Evolutionary conservation across 2,797 vertebrate genomes (phyloP), one percentile per base, ranked within the genome.

Genomic region (Lacerta bilineata): DNA sequence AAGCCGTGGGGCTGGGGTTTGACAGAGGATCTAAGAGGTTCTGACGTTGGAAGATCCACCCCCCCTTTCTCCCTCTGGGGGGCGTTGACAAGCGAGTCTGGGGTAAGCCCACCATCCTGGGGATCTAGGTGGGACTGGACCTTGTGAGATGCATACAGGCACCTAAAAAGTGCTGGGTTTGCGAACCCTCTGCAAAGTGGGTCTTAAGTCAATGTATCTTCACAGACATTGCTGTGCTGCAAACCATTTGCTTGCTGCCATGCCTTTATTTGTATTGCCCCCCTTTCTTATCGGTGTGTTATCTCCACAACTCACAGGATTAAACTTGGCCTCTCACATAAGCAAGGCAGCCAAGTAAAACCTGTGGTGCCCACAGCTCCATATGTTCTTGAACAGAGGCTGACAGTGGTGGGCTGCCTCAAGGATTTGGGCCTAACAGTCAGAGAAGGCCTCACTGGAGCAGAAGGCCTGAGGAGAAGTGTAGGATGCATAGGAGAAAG

Each of bases 401-500:
- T 25, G 27, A 36, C 10, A 27, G 9, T 20, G 25, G 39, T 68
- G 71, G 36, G 25, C 46, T 82, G 27, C 39, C 5, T 46, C 18
- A 23, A n/a, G 29, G 78, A 55, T 76, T 82, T 86, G 72, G 84
- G 84, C 84, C 84, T 85, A 76, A 36, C 8, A 46, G 25, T 23
- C 17, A 1, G 25, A 55, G 46, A 27, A 39, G 25, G 39, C 68
- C 68, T 80, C 36, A n/a, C 29, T 6, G 7, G 39, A 77, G 85
- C 33, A 59, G 64, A 39, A 80, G 69, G 59, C 59, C 39, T 4
- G 39, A n/a, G 1, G 18, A 61, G 78, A 27, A 46, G 46, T 33
- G 29, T 25, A 27, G 46, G 69, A 7, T 4, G n/a, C 13, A 23
- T 55, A 55, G 50, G 50, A 55, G 27, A 27, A 20, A n/a, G 33